Evolutionary conservation across 2,888 invertebrate species (phyloP), one percentile per base, ranked within the genome.

Genomic region (Drosophila vallismaia): DNA sequence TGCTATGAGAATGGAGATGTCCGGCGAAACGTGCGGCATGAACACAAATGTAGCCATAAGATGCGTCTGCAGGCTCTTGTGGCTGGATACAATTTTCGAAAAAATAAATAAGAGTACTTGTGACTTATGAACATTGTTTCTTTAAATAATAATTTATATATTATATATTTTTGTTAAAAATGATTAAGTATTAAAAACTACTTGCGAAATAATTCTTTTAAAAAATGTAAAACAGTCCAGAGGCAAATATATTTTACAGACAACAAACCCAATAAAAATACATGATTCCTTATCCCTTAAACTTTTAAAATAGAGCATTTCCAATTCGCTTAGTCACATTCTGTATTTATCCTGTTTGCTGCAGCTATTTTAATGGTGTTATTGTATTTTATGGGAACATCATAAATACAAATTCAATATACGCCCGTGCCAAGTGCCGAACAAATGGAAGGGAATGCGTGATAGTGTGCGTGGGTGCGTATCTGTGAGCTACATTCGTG

Each of bases 391-490:
- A 85, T 87, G 87, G 73, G 64, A 73, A 62, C 79, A 76, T 79
- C 87, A 87, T 85, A 87, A 84, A 84, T 87, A 84, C 82, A 76
- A 79, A 85, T 82, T 82, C 82, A 81, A 87, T 87, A 76, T 70
- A 77, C 57, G 71, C 46, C 53, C 51, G 68, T 58, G 69, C 52
- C 66, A 54, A 67, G 66, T 45, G 67, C 64, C 44, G 45, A 46
- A 14, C 38, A 26, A 31, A 38, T 44, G 44, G 44, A 50, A 26
- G 63, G 49, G 49, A 44, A 31, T 46, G 45, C 26, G 51, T 44
- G 31, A 5, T 14, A 42, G 33, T n/a, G 24, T 28, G 54, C 29
- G 51, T 46, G 42, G 53, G 42, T 55, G 60, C 46, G 71, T 71
- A 52, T 71, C 48, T 31, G 12, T 52, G 46, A 52, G 72, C 64